Conservation (phyloP, 1,140 invertebrate genomes). For the Maniola jurtina region DNA sequence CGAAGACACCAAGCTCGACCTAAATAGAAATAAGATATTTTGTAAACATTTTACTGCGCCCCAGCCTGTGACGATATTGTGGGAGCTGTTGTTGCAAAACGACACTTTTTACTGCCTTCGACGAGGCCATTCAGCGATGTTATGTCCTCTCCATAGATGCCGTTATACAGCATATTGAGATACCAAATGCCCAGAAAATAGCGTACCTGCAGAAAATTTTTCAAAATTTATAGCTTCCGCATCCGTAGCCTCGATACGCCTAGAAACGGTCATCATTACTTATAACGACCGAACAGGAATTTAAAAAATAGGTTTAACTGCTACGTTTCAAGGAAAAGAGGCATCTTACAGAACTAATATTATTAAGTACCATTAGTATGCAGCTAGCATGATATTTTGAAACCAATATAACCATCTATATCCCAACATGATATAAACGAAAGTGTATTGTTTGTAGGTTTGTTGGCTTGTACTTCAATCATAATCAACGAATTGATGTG, state of each 20-base stretch:
- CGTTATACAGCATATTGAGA: constrained; percentile 31
- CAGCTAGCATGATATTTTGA: no score
- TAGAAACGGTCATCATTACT: constrained; percentile 10
- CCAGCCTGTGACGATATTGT: constrained; percentile 67
- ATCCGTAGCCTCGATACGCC: constrained; percentile 13
- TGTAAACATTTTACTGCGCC: constrained; percentile 71
- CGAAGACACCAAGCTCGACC: constrained; percentile 25
- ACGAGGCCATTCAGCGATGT: constrained; percentile 44
- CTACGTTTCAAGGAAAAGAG: background rate
- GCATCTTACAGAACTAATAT: background rate
- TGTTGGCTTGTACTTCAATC: no score
- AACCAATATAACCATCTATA: no score
- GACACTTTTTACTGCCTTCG: constrained; percentile 64
- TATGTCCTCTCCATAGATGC: constrained; percentile 35
- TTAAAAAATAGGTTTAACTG: background rate
- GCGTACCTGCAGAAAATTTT: constrained; percentile 19
- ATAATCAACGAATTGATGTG: no score
- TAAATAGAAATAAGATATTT: constrained; percentile 64
- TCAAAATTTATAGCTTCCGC: constrained; percentile 26
- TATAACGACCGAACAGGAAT: background rate
- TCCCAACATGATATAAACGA: no score
- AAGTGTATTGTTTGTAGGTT: no score
- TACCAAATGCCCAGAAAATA: constrained; percentile 31
- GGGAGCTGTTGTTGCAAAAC: constrained; percentile 61
- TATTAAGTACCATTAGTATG: no score